Percentiles rank a stretch among this genome's conserved stretches.
phyloP scores from a whole-genome alignment of 1,140 invertebrate species.

The Berghia stephanieae region DNA sequence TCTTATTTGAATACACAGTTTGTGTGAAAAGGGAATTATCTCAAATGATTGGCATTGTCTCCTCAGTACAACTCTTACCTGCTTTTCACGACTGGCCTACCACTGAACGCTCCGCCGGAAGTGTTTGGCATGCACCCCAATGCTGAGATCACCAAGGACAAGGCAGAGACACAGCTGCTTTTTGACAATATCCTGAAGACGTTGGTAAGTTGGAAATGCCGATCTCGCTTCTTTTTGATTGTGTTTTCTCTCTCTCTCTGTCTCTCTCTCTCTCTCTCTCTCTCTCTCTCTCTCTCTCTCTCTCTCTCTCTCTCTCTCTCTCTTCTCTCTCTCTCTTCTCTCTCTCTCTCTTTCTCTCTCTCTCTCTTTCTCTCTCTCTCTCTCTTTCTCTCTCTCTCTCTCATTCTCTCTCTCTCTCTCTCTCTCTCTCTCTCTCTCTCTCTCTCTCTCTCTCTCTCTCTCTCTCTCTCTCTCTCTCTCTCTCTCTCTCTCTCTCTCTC shows the following conservation, averaged over 20 bases:
- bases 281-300: too few species aligned
- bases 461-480: too few species aligned
- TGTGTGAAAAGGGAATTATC: slow-evolving; percentile 72
- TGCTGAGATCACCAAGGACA: slow-evolving; percentile 67
- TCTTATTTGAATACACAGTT: slow-evolving; percentile 40
- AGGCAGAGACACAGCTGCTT: slow-evolving; percentile 69
- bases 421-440: too few species aligned
- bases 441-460: too few species aligned
- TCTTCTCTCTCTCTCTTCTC: too few species aligned
- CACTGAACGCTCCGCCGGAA: slow-evolving; percentile 62
- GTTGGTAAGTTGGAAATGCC: slow-evolving; percentile 74
- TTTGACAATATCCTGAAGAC: slow-evolving; percentile 80
- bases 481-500: too few species aligned
- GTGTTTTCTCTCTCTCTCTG: not conserved
- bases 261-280: too few species aligned
- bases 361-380: too few species aligned
- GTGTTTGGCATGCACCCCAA: slow-evolving; percentile 68
- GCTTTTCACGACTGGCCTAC: slow-evolving; percentile 61
- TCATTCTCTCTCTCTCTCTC: too few species aligned
- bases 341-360: too few species aligned
- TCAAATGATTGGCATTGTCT: slow-evolving; percentile 74
- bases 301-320: too few species aligned
- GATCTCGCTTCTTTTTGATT: slow-evolving; percentile 54
- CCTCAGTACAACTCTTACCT: slow-evolving; percentile 67
- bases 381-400: too few species aligned